Evolutionary conservation across 2,888 invertebrate genomes (phyloP).

Genomic region (Pseudococcus jackbeardsleyi): DNA sequence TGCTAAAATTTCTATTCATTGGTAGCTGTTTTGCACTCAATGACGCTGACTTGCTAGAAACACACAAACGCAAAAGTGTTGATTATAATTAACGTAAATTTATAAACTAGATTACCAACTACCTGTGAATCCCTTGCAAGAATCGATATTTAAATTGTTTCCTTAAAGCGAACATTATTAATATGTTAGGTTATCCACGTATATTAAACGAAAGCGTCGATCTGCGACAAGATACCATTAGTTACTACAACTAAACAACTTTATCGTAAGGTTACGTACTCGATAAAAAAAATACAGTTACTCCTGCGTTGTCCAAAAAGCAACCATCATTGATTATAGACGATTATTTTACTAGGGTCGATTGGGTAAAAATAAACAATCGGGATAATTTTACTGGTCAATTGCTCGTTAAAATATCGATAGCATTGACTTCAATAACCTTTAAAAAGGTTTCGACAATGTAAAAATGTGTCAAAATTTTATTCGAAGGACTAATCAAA

Average conservation of each 20-base stretch:
- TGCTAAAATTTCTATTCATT: slow-evolving; percentile 58
- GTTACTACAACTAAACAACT: slow-evolving; percentile 30
- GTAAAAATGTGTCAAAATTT: slow-evolving; percentile 35
- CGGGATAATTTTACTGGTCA: background rate
- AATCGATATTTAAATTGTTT: slow-evolving; percentile 34
- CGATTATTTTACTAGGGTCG: background rate
- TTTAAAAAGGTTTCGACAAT: slow-evolving; percentile 7
- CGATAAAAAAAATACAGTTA: slow-evolving; percentile 1
- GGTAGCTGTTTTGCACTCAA: background rate
- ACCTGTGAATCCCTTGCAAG: background rate
- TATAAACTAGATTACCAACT: background rate
- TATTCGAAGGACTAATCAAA: slow-evolving; percentile 18
- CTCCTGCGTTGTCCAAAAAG: background rate
- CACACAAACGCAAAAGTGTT: background rate
- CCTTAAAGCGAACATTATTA: slow-evolving; percentile 20
- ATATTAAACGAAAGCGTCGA: background rate
- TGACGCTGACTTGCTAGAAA: background rate
- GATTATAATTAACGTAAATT: background rate
- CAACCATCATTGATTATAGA: background rate
- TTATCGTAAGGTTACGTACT: slow-evolving; percentile 22
- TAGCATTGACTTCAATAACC: slow-evolving; percentile 27
- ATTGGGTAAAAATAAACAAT: background rate
- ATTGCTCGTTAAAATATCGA: background rate
- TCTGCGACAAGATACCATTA: background rate
- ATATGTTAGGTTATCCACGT: background rate